These are phyloP conservation scores for Neotoxoptera formosana DNA, from an alignment of 1,140 invertebrate species.

Conservation along the genomic window DNA sequence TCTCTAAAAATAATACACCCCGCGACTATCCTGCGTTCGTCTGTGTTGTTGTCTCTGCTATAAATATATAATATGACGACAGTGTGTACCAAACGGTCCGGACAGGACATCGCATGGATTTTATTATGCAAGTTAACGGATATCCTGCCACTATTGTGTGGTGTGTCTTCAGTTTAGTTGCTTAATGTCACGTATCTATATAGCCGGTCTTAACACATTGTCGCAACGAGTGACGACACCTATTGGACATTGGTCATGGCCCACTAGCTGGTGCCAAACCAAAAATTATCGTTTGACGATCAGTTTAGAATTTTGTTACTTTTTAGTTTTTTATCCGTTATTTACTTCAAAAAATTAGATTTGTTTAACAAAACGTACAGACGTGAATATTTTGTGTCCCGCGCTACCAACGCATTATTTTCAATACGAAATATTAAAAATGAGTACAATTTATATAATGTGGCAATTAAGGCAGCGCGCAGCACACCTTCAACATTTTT, in stretches of 20 bases:
- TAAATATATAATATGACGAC: constrained; percentile 20
- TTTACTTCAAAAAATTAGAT: not conserved
- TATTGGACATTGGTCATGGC: not conserved
- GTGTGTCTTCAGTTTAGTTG: not conserved
- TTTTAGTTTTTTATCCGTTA: not conserved
- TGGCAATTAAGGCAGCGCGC: not conserved
- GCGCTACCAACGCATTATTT: no score
- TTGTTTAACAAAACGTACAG: not conserved
- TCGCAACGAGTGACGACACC: not conserved
- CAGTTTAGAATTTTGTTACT: not conserved
- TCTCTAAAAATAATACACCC: constrained; percentile 39
- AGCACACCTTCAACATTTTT: not conserved
- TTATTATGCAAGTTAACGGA: constrained; percentile 16
- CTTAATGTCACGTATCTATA: not conserved
- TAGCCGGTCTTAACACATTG: not conserved
- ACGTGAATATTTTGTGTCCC: not conserved
- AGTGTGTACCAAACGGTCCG: not conserved
- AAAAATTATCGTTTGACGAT: not conserved
- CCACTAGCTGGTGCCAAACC: not conserved
- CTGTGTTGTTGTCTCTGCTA: constrained; percentile 28
- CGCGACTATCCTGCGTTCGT: not conserved
- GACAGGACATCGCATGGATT: not conserved
- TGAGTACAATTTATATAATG: not conserved
- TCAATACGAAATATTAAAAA: no score
- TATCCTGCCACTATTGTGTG: constrained; percentile 17